Percentiles rank a stretch among this genome's conserved stretches.
Evolutionary conservation across 2,888 invertebrate species (phyloP).

Genomic region (Thereva unica): DNA sequence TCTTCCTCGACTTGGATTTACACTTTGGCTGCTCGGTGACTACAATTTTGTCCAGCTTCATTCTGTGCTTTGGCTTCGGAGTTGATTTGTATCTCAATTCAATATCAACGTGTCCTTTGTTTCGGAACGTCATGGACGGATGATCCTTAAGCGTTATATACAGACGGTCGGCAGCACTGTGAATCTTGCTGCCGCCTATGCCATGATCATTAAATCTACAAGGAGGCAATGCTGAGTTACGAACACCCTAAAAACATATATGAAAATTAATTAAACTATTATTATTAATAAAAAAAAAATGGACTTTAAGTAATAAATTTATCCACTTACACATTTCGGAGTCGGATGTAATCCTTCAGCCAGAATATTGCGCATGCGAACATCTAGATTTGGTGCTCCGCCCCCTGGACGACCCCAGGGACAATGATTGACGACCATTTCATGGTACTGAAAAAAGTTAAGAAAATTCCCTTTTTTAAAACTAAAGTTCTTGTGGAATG

Average conservation of each 20-base stretch:
- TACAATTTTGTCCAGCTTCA: slow-evolving; percentile 64
- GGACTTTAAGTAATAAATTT: slow-evolving; percentile 7
- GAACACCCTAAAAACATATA: slow-evolving; percentile 36
- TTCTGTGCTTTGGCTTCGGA: slow-evolving; percentile 58
- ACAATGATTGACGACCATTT: slow-evolving; percentile 72
- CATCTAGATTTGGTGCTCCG: slow-evolving; percentile 70
- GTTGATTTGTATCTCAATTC: slow-evolving; percentile 69
- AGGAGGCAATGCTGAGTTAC: slow-evolving; percentile 52
- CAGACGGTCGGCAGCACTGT: slow-evolving; percentile 48
- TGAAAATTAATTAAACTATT: neutral
- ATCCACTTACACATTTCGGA: slow-evolving; percentile 60
- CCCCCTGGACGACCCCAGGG: slow-evolving; percentile 80
- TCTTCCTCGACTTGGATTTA: slow-evolving; percentile 12
- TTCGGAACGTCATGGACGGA: slow-evolving; percentile 68
- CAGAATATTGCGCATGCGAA: slow-evolving; percentile 71
- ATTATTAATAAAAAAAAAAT: neutral
- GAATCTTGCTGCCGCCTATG: slow-evolving; percentile 43
- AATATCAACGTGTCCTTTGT: slow-evolving; percentile 67
- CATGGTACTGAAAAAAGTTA: slow-evolving; percentile 58
- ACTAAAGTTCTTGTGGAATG: too few species aligned
- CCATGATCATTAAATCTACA: slow-evolving; percentile 45
- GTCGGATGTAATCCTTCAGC: slow-evolving; percentile 70
- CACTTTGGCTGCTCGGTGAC: slow-evolving; percentile 50
- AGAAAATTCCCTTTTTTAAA: neutral
- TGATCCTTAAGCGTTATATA: slow-evolving; percentile 61